Percentiles rank a stretch among this genome's conserved stretches.
phyloP scores from a whole-genome alignment of 2,888 invertebrate species.

The Dasysyrphus tricinctus region DNA sequence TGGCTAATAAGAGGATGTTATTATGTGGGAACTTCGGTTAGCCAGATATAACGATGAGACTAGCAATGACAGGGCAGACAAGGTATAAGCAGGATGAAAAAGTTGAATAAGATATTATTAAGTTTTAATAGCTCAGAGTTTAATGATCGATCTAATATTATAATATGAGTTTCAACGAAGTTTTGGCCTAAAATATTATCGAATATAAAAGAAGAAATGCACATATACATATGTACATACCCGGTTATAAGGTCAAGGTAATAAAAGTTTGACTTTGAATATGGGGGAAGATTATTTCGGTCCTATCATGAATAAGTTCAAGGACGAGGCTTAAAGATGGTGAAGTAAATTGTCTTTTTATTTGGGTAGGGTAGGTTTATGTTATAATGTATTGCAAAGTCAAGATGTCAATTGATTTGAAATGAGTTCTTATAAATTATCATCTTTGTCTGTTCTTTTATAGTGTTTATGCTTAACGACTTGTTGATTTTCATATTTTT shows the following conservation, averaged over 20 bases:
- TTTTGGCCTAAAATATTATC: not conserved
- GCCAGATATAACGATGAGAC: slow-evolving; percentile 1
- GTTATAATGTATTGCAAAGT: no score
- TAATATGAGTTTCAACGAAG: not conserved
- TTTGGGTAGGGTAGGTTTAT: no score
- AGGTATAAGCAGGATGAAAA: not conserved
- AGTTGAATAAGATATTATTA: slow-evolving; percentile 12
- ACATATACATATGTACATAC: not conserved
- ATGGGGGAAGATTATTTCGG: not conserved
- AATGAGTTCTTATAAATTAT: no score
- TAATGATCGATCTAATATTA: slow-evolving; percentile 9
- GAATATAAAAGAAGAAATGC: no score
- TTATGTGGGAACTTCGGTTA: slow-evolving; percentile 16
- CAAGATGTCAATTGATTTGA: no score
- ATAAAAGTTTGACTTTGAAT: not conserved
- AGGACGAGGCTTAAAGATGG: not conserved
- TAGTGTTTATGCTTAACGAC: no score
- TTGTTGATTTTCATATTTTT: no score
- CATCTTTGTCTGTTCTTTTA: no score
- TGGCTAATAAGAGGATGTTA: slow-evolving; percentile 26
- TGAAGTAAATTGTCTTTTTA: no score
- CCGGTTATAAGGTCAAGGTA: not conserved
- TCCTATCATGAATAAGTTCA: not conserved
- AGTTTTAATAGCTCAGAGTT: slow-evolving; percentile 18
- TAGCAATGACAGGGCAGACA: not conserved